Evolutionary conservation across 2,797 vertebrate genomes (phyloP), one percentile per base, ranked within the genome.

Genomic region (Furcifer pardalis): DNA sequence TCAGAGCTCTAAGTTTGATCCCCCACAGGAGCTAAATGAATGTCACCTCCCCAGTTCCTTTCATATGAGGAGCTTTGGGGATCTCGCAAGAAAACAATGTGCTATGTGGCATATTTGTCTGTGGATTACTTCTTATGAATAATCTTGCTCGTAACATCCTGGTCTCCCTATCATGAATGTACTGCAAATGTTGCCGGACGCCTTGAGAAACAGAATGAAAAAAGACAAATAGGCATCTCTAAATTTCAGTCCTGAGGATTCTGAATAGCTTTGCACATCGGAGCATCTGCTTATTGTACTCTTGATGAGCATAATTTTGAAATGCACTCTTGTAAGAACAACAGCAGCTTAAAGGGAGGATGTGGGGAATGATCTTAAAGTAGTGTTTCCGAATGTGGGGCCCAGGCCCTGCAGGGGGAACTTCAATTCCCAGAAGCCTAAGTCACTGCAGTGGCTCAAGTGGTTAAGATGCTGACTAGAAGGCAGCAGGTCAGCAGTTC

Each of bases 61-160:
- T 71, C 23, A 3, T 6, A 25, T 59, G 15, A 17, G 15, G 42
- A 49, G 13, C 27, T 13, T 2, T 13, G 25, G 68, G 25, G 42
- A 19, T 93, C 62, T 84, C 83, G 79, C 83, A 87, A 92, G 84
- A 84, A 90, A 89, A 84, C 35, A 89, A 83, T 72, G 79, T 89
- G 84, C 85, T 84, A 90, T 86, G 63, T 86, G 90, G 72, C 17
- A 19, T 60, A 71, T 91, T 92, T 88, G 84, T 82, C 84, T 66
- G 59, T 23, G 30, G 82, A 56, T 88, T 68, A 79, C 76, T 88
- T 82, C 89, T 89, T 0, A 0, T 1, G 21, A 13, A 19, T 27
- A 40, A 12, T 0, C 12, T 7, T 23, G 30, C 5, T 81, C 65
- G 60, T 84, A 65, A 81, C 44, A 82, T 62, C 73, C 78, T 75